Evolutionary conservation across 2,113 vertebrate genomes (phyloP), one percentile per base, ranked within the genome.

Genomic region (Nothoprocta perdicaria): DNA sequence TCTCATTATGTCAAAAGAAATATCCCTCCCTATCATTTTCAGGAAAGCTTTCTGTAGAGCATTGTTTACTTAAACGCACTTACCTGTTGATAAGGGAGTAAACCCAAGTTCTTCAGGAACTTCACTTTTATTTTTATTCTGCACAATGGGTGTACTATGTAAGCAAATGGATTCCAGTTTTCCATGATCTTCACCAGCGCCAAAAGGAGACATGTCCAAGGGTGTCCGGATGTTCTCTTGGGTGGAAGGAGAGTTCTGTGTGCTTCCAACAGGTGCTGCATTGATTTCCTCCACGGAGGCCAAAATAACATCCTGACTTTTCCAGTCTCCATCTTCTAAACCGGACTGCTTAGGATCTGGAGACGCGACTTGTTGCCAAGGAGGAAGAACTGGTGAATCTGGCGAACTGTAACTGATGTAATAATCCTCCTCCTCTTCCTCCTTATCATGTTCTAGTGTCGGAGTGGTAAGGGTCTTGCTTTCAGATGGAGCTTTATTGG

Each of bases 81-180:
- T 97, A 99, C 99, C 98, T 94, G 98, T 89, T 84, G 96, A 97
- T 92, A 98, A 97, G 76, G 98, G 98, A 33, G 98, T 98, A 95
- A 98, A 98, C 19, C 95, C 97, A 90, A 98, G 88, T 66, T 97
- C 96, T 91, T 98, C 97, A 67, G 97, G 89, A 75, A 97, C 92
- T 31, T 92, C 96, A 66, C 90, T 96, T 45, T 88, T 95, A 29
- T 41, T 92, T 80, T 93, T 96, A 58, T 94, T 97, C 77, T 97
- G 98, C 57, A 88, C 84, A 77, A 98, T 91, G 8, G 99, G 98
- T 74, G 99, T 99, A 95, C 98, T 98, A 73, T 99, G 98, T 57
- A 98, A 96, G 63, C 97, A 96, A 80, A 95, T 2, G 5, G 97
- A 94, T 91, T 97, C 97, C 14, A 80, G 90, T 58, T 92, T 96